Conservation (phyloP, 2,797 vertebrate genomes). For the Propithecus deckenii region DNA sequence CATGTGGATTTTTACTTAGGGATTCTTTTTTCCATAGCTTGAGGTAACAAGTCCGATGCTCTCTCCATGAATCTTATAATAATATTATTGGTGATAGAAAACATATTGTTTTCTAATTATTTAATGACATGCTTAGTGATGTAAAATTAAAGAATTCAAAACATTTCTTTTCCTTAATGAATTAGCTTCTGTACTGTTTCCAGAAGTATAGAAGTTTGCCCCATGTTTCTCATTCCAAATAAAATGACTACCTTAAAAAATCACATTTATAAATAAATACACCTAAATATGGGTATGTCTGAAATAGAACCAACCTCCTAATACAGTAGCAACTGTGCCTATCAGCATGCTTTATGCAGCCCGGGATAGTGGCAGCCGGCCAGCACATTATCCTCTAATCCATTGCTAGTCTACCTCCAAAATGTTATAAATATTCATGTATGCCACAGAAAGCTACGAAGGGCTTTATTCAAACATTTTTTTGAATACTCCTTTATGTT, state of each 20-base stretch:
- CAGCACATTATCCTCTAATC: slow-evolving; percentile 83
- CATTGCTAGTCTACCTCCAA: slow-evolving; percentile 81
- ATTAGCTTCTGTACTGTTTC: slow-evolving; percentile 41
- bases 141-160: slow-evolving; percentile 40
- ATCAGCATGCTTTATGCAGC: slow-evolving; percentile 69
- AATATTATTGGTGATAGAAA: slow-evolving; percentile 17
- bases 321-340: slow-evolving; percentile 56
- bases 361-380: slow-evolving; percentile 83
- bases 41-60: neutral
- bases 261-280: slow-evolving; percentile 69
- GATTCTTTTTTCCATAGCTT: neutral
- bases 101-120: slow-evolving; percentile 15
- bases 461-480: slow-evolving; percentile 85
- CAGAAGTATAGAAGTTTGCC: slow-evolving; percentile 48
- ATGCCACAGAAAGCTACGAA: slow-evolving; percentile 82
- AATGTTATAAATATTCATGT: slow-evolving; percentile 88
- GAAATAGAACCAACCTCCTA: slow-evolving; percentile 75
- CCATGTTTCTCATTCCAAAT: slow-evolving; percentile 56
- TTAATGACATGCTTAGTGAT: neutral
- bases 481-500: slow-evolving; percentile 85
- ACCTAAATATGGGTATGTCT: slow-evolving; percentile 76
- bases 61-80: neutral
- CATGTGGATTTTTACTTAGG: neutral
- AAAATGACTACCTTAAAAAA: slow-evolving; percentile 69
- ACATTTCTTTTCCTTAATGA: slow-evolving; percentile 40